Conservation (phyloP, 2,888 invertebrate species). For the Pandemis heparana region DNA sequence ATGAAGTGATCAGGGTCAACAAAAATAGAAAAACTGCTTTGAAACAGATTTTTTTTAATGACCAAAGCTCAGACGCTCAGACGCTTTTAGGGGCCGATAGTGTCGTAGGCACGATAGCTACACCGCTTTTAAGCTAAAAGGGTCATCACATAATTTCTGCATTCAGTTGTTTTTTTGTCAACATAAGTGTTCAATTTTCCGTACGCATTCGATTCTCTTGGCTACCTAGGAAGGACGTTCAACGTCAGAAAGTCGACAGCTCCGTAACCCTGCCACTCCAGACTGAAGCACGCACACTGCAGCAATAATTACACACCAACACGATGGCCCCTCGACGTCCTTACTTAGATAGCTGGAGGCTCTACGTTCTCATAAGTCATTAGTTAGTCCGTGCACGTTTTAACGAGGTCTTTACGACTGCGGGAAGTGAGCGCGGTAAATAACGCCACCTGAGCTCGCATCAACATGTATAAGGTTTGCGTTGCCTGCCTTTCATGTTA, state of each 20-base stretch:
- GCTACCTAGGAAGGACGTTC: background rate
- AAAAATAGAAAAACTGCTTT: no score
- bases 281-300: conserved; percentile 26
- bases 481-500: conserved; percentile 7
- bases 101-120: no score
- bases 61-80: no score
- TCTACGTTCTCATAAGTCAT: conserved; percentile 41
- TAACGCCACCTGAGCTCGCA: conserved; percentile 44
- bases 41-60: no score
- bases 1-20: no score
- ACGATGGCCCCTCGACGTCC: conserved; percentile 21
- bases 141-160: no score
- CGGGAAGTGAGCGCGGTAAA: conserved; percentile 43
- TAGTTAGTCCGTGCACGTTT: conserved; percentile 43
- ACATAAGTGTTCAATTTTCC: no score
- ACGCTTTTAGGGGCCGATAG: no score
- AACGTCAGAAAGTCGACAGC: background rate
- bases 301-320: conserved; percentile 26
- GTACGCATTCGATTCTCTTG: background rate
- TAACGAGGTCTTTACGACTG: conserved; percentile 44
- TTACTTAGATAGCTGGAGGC: conserved; percentile 38
- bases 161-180: no score
- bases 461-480: conserved; percentile 21
- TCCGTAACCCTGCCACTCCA: background rate
- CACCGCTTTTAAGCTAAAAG: no score